Evolutionary conservation across 1,140 invertebrate species (phyloP), one percentile per base, ranked within the genome.

Genomic region (Tetramorium parvispinum): DNA sequence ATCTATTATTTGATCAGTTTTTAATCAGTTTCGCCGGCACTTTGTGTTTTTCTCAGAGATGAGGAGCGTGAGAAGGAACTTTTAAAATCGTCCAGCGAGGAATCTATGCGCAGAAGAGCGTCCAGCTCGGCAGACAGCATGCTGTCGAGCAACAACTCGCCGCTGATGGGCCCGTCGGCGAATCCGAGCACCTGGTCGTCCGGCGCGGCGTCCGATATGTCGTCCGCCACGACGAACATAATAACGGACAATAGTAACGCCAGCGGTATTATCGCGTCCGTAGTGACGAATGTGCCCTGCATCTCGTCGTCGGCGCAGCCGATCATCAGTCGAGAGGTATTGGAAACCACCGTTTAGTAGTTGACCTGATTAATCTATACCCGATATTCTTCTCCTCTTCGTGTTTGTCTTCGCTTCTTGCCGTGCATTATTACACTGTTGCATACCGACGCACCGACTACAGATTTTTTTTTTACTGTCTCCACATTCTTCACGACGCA

Each of bases 61-160:
- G 97, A 97, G 90, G 97, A 97, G 78, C 96, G 96, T 91, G 93
- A 96, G 43, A 96, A 96, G 63, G 96, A 96, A 87, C 93, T 96
- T 77, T 92, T 96, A 81, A 96, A 97, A 91, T 96, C 96, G 3
- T 96, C 96, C 40, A 96, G 96, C 46, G 96, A 97, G 89, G 96
- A 97, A 90, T 97, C 96, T 4, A 96, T 97, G 92, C 94, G 96
- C 77, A 92, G 96, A 85, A 94, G 96, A 87, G 96, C 96, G 3
- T 96, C 96, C 2, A 97, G 96, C 88, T 96, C 96, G 6, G 96
- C 96, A 46, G 96, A 96, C 78, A 96, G 96, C 46, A 93, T 96
- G n/a, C 88, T 96, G 21, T 96, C 96, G 21, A 96, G 94, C 75
- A 95, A 95, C 57, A 95, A 95, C 89, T 94, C 94, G n/a, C 94